phyloP scores from a whole-genome alignment of 2,888 invertebrate genomes.

The Oxyteleia sp. region DNA sequence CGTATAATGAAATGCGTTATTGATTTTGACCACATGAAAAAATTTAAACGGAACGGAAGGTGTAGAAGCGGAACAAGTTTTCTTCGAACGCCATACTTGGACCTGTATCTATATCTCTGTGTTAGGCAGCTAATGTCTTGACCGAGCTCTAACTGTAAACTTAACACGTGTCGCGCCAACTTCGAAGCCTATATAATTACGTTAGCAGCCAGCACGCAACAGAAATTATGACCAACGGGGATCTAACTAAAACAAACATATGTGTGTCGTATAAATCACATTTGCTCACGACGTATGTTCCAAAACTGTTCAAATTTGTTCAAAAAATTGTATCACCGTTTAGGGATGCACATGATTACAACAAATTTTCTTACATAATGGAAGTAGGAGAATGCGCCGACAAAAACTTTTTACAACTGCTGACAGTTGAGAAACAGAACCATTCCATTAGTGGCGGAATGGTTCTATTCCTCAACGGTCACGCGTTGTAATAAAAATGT shows the following conservation, averaged over 20 bases:
- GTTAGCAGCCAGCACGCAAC: constrained; percentile 29
- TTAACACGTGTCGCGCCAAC: constrained; percentile 75
- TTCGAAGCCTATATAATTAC: constrained; percentile 29
- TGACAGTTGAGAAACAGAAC: too few species aligned
- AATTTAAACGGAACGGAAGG: constrained; percentile 56
- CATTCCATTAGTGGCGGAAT: too few species aligned
- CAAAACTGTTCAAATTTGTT: too few species aligned
- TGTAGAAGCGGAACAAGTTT: constrained; percentile 59
- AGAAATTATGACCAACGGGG: background rate
- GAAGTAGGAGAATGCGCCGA: too few species aligned
- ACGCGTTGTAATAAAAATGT: too few species aligned
- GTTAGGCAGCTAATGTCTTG: constrained; percentile 47
- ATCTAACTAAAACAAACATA: background rate
- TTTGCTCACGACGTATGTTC: too few species aligned
- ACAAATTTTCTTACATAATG: too few species aligned
- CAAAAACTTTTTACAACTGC: too few species aligned
- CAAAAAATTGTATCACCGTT: too few species aligned
- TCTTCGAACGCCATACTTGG: constrained; percentile 47
- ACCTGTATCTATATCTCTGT: constrained; percentile 50
- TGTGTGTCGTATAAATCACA: background rate
- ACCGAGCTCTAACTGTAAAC: constrained; percentile 80
- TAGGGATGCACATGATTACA: too few species aligned
- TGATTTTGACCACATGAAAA: constrained; percentile 43
- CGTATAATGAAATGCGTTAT: constrained; percentile 32
- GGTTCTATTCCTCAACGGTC: too few species aligned